Base-by-base conservation (phyloP, 2,113 vertebrate species). In the Corynorhinus townsendii region DNA sequence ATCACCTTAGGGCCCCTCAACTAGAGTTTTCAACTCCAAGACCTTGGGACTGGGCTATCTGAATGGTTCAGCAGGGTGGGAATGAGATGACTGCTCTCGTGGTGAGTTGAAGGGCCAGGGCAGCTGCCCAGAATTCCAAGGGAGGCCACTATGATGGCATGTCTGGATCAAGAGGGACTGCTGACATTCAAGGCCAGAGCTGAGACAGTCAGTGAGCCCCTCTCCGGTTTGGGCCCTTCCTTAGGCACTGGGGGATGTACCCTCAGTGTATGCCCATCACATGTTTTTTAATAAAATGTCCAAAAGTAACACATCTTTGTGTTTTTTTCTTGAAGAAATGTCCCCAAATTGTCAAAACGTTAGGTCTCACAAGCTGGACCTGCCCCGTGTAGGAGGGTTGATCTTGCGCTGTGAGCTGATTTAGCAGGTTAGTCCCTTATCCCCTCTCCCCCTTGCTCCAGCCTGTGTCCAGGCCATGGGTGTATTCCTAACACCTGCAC, bases 401-500 rank as follows among this genome's bases (percentile, higher is more conserved):
- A n/a, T 47, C n/a, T 0, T 7, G 12, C 45, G 11, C 26, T 5
- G 64, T 56, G 80, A 33, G 3, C 11, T 4, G 56, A 30, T 5
- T 3, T 0, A 7, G n/a, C 6, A 0, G 7, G 0, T 14, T 7
- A 2, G 0, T 43, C 3, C 20, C 35, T 0, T 14, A 33, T 30
- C 75, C 30, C 9, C 10, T 2, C 26, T 11, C 49, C 6, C 20
- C 8, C 24, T 1, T 11, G 40, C 45, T 43, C 7, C 30, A 16
- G 11, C 4, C 26, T 3, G 3, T 11, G 28, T 24, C 26, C 11
- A 1, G 11, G 54, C 40, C 11, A 0, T 28, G 0, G 11, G 62
- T 9, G 7, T 2, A 1, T 10, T 40, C 22, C 19, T 4, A 6
- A n/a, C 22, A 0, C 26, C 26, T 12, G 35, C 2, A 47, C 43